A percentile compares a stretch with the other conserved stretches of the same genome.
Conservation (phyloP, 2,113 vertebrate genomes). For the Colistium nudipinnis region DNA sequence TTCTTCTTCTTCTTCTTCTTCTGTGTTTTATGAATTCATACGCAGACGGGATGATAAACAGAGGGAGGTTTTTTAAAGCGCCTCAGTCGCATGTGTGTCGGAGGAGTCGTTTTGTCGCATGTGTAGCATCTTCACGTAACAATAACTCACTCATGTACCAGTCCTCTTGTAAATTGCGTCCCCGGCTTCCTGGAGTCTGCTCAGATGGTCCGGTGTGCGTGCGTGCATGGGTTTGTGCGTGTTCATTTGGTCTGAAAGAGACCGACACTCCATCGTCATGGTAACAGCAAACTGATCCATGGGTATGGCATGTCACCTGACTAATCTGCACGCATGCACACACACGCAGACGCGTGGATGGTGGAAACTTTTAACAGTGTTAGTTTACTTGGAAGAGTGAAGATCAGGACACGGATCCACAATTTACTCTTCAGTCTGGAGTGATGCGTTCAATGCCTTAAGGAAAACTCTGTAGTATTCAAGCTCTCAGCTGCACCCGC, state of each 20-base stretch:
- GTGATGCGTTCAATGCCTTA: constrained; percentile 58
- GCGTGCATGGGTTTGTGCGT: constrained; percentile 5
- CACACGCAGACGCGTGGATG: constrained; percentile 48
- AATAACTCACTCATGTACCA: not conserved
- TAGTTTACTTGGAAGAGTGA: constrained; percentile 44
- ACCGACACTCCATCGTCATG: not conserved
- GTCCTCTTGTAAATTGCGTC: constrained; percentile 43
- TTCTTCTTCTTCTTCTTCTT: too few relatives aligned
- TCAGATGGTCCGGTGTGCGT: too few relatives aligned
- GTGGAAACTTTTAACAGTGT: constrained; percentile 40
- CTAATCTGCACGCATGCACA: constrained; percentile 39
- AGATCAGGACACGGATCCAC: not conserved
- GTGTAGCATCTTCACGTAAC: constrained; percentile 23
- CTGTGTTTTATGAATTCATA: too few relatives aligned
- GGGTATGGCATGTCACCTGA: constrained; percentile 53
- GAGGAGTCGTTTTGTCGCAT: constrained; percentile 36
- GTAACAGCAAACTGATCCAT: constrained; percentile 24
- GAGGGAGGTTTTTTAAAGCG: constrained; percentile 18
- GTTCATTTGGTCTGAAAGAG: not conserved
- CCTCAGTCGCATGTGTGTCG: not conserved
- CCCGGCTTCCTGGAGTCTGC: not conserved
- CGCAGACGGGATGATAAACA: not conserved
- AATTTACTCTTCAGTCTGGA: not conserved
- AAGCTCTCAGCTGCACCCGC: constrained; percentile 41
- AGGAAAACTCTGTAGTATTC: constrained; percentile 50